Percentiles rank a stretch among this genome's conserved stretches.
These are phyloP conservation scores for Hippasteria phrygiana DNA, from an alignment of 53 echinoderm and acorn worm species.

Conservation along the genomic window DNA sequence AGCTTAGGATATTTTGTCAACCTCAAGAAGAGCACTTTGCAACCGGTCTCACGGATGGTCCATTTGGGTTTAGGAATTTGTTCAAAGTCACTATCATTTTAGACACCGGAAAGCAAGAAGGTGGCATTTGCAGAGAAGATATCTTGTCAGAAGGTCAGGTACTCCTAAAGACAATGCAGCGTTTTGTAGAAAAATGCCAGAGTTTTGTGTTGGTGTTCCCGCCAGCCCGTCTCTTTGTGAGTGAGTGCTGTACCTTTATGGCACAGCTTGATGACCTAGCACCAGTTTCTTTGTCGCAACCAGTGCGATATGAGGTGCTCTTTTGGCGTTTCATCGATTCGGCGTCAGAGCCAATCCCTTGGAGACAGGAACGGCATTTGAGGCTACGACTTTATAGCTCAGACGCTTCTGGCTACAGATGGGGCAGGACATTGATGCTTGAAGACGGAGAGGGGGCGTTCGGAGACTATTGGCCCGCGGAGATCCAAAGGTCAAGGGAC, in stretches of 20 bases:
- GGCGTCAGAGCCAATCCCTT: conserved; percentile 13
- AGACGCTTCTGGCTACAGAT: conserved; percentile 42
- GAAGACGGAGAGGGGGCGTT: not conserved
- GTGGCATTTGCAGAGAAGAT: conserved; percentile 10
- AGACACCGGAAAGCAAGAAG: conserved; percentile 37
- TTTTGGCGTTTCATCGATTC: conserved; percentile 42
- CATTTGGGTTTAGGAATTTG: conserved; percentile 30
- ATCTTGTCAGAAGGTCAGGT: not conserved
- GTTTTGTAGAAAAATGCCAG: conserved; percentile 40
- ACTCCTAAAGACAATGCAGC: conserved; percentile 22
- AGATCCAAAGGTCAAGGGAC: conserved; percentile 1
- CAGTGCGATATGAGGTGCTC: conserved; percentile 4
- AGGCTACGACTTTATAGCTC: not conserved
- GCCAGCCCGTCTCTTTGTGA: conserved; percentile 26
- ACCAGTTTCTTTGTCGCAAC: not conserved
- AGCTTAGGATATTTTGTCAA: conserved; percentile 35
- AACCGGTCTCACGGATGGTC: conserved; percentile 21
- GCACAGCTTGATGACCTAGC: conserved; percentile 12
- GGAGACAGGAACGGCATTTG: conserved; percentile 44
- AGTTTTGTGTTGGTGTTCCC: conserved; percentile 38
- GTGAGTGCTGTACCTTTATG: conserved; percentile 27
- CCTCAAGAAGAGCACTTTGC: conserved; percentile 32
- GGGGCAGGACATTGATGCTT: conserved; percentile 8
- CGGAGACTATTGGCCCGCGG: conserved; percentile 28
- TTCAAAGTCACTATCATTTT: conserved; percentile 26